Evolutionary conservation across 2,888 invertebrate species (phyloP).

Genomic region (Heliconius charithonia): DNA sequence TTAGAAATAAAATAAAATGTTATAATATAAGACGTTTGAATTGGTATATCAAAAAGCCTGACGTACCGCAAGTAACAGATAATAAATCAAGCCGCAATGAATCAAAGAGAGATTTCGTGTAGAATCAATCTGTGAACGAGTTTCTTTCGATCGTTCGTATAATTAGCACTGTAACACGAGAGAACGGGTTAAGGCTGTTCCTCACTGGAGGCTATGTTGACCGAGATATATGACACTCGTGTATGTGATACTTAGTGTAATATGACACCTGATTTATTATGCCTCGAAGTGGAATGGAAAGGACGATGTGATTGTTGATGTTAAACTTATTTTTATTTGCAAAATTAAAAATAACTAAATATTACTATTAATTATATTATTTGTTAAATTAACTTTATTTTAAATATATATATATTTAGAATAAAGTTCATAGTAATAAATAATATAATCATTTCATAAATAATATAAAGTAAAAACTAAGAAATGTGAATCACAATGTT

Average conservation of each 20-base stretch:
- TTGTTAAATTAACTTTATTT: background rate
- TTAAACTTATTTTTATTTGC: background rate
- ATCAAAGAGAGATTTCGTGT: constrained; percentile 42
- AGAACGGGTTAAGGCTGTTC: constrained; percentile 36
- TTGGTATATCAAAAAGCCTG: background rate
- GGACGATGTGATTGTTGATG: background rate
- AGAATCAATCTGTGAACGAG: constrained; percentile 41
- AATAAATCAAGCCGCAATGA: constrained; percentile 28
- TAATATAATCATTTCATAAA: background rate
- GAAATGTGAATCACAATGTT: background rate
- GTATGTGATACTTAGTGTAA: constrained; percentile 26
- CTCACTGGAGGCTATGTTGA: constrained; percentile 32
- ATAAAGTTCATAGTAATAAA: no score
- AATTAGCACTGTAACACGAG: constrained; percentile 39
- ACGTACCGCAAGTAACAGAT: constrained; percentile 27
- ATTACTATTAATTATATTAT: no score
- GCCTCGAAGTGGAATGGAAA: constrained; percentile 4
- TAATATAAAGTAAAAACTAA: background rate
- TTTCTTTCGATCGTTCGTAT: constrained; percentile 42
- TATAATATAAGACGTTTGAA: background rate
- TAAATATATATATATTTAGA: background rate
- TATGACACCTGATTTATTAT: constrained; percentile 2
- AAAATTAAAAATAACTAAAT: no score
- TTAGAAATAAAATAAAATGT: background rate
- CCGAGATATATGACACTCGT: constrained; percentile 38